phyloP scores from a whole-genome alignment of 92 coral and sea anemone genomes.

The Zoanthus gigantus region DNA sequence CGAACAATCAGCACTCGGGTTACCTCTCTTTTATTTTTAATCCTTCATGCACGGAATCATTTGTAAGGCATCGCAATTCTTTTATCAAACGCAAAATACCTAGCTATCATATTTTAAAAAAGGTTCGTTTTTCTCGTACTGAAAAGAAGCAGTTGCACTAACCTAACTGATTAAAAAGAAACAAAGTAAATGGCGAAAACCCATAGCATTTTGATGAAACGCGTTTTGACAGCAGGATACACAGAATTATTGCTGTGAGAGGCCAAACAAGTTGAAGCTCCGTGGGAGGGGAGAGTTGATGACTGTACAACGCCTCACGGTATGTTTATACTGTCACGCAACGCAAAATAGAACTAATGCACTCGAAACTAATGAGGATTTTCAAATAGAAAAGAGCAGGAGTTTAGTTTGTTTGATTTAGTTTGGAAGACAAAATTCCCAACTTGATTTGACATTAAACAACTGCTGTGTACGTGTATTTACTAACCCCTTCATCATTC shows the following conservation, averaged over 20 bases:
- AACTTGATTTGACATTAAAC: too few relatives aligned
- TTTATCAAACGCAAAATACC: background rate
- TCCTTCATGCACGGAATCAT: background rate
- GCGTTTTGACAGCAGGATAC: background rate
- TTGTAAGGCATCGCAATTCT: background rate
- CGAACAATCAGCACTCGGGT: background rate
- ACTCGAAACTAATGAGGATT: too few relatives aligned
- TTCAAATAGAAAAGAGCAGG: too few relatives aligned
- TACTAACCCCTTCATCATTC: too few relatives aligned
- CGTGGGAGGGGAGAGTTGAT: background rate
- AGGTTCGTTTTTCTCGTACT: background rate
- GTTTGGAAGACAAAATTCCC: too few relatives aligned
- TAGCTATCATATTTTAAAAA: background rate
- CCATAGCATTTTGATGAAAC: background rate
- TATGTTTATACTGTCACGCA: background rate
- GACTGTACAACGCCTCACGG: background rate
- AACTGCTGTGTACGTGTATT: too few relatives aligned
- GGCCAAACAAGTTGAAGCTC: background rate
- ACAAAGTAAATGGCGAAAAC: background rate
- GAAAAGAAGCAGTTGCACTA: background rate
- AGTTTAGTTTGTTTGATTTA: too few relatives aligned
- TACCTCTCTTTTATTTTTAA: background rate
- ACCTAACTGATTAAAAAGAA: too few relatives aligned
- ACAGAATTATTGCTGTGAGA: background rate
- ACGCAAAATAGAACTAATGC: too few relatives aligned